Percentiles rank a stretch among this genome's conserved stretches.
phyloP scores from a whole-genome alignment of 2,113 vertebrate species.

The Gnathonemus longibarbis region DNA sequence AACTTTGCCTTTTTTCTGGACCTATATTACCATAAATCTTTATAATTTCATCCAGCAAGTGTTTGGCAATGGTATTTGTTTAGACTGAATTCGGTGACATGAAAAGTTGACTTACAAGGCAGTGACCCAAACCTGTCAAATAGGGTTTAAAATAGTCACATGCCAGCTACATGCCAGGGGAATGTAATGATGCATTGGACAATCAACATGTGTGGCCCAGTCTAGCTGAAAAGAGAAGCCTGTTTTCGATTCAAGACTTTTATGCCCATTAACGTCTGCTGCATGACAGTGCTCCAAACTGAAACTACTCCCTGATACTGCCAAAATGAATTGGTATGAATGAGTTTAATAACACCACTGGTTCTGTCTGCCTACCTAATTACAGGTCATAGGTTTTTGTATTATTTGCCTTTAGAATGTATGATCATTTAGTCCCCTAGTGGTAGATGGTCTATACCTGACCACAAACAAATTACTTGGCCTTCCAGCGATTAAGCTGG shows the following conservation, averaged over 20 bases:
- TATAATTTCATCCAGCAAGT: neutral
- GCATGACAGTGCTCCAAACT: neutral
- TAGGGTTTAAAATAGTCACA: neutral
- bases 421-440: neutral
- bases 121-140: neutral
- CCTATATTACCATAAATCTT: neutral
- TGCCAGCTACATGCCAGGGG: neutral
- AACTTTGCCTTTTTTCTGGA: neutral
- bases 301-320: neutral
- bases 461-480: neutral
- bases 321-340: neutral
- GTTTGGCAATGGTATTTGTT: neutral
- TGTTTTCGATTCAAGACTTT: too few species aligned
- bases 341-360: neutral
- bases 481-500: neutral
- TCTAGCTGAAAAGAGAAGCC: neutral
- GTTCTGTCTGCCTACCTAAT: neutral
- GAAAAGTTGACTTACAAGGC: neutral
- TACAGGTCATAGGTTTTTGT: neutral
- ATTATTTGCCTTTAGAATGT: neutral
- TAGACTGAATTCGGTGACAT: neutral
- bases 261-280: neutral
- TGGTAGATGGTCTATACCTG: neutral
- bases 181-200: neutral
- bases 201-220: neutral